Conservation (phyloP, 2,113 vertebrate species). For the Hylia prasina region DNA sequence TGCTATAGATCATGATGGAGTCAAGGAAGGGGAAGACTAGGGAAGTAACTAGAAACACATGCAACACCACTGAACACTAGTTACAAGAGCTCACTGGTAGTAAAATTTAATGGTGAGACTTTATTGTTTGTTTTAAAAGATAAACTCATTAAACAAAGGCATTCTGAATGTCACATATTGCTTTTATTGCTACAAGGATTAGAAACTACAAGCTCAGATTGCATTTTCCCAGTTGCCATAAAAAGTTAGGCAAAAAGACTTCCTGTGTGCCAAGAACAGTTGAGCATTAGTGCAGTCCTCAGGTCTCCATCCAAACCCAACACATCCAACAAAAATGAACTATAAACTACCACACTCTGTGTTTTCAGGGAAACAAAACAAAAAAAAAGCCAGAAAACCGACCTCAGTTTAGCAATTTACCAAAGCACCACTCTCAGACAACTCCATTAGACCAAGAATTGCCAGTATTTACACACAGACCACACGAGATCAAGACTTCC, state of each 20-base stretch:
- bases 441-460: not conserved
- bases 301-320: not conserved
- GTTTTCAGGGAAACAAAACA: not conserved
- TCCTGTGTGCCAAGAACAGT: not conserved
- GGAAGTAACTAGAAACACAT: not conserved
- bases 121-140: not conserved
- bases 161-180: not conserved
- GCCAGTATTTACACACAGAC: not conserved
- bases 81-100: not conserved
- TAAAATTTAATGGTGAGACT: not conserved
- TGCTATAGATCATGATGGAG: not conserved
- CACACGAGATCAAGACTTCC: not conserved
- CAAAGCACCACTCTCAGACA: not conserved
- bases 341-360: fast-evolving
- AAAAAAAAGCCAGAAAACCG: not conserved
- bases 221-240: not conserved
- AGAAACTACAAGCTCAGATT: not conserved
- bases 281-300: not conserved
- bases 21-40: not conserved
- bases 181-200: not conserved
- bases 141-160: not conserved
- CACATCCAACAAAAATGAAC: not conserved
- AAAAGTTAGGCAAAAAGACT: not conserved
- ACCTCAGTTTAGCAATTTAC: not conserved
- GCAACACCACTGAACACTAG: not conserved